Evolutionary conservation across 2,113 vertebrate genomes (phyloP), one percentile per base, ranked within the genome.

Genomic region (Vidua chalybeata): DNA sequence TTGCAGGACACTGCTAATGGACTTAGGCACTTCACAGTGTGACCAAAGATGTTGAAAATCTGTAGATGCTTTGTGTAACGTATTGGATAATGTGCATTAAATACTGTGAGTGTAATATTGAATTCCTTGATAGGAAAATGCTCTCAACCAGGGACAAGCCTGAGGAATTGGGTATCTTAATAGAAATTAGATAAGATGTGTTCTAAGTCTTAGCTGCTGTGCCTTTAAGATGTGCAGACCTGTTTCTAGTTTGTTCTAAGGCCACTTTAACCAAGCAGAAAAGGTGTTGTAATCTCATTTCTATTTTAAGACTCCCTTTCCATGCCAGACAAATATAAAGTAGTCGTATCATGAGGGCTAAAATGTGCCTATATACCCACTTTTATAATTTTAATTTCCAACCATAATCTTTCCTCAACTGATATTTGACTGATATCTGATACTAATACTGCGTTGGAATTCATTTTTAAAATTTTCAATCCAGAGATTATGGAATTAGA

Each of bases 171-270:
- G 23, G 12, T 49, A 28, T 58, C 30, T 63, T 75, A 51, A 35
- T 67, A 84, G 82, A 80, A 96, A 84, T 78, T 63, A 63, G 48
- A 64, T 62, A 67, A 89, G 69, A 74, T 58, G 45, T 59, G 33
- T 80, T 93, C 81, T 90, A 56, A 68, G 63, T 23, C 27, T 55
- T 73, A 67, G 56, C 61, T 94, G 93, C 52, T n/a, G 27, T 41
- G 64, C 28, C 28, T 92, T 88, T 88, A 96, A 92, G 92, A 84
- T 75, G 48, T 81, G 61, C 64, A 84, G 76, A 45, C 64, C 59
- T 90, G 30, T 88, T 92, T 95, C 68, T 88, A 55, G 64, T 80
- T 95, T 95, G 56, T 91, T 93, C 72, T 88, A 84, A 84, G 49
- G 22, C 68, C 54, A 37, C 68, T 75, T 93, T 51, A 84, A 88